Conservation (phyloP, 1,140 invertebrate genomes). For the Drosophila arawakana region DNA sequence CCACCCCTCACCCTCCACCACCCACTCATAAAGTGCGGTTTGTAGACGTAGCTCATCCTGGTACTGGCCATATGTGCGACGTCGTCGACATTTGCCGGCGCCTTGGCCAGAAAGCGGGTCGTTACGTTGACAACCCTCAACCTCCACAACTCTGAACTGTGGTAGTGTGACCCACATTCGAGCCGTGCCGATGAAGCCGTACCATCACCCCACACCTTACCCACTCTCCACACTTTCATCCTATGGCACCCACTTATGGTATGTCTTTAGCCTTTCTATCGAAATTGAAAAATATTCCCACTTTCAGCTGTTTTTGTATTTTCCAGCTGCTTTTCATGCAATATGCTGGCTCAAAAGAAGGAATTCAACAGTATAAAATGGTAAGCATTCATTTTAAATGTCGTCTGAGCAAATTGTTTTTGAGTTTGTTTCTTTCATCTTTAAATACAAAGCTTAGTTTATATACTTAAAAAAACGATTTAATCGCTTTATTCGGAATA, state of each 20-base stretch:
- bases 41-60: conserved; percentile 5
- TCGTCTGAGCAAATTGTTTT: conserved; percentile 9
- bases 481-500: background rate
- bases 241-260: conserved; percentile 24
- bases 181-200: conserved; percentile 58
- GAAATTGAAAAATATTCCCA: conserved; percentile 68
- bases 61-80: conserved; percentile 46
- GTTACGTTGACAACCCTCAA: conserved; percentile 77
- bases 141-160: conserved; percentile 29
- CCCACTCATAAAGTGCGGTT: conserved; percentile 1
- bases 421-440: too few species aligned
- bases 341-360: conserved; percentile 46
- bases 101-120: conserved; percentile 71
- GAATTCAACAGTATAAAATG: conserved; percentile 9
- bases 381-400: conserved; percentile 36
- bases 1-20: background rate
- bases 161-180: conserved; percentile 73
- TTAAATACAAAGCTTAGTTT: too few species aligned
- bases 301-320: conserved; percentile 10
- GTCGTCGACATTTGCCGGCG: conserved; percentile 36
- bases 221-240: background rate
- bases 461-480: background rate
- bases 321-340: conserved; percentile 42
- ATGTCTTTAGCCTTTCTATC: conserved; percentile 71
- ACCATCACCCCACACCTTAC: conserved; percentile 4